These are phyloP conservation scores for Hypothenemus hampei DNA, from an alignment of 1,140 invertebrate genomes.

Conservation along the genomic window DNA sequence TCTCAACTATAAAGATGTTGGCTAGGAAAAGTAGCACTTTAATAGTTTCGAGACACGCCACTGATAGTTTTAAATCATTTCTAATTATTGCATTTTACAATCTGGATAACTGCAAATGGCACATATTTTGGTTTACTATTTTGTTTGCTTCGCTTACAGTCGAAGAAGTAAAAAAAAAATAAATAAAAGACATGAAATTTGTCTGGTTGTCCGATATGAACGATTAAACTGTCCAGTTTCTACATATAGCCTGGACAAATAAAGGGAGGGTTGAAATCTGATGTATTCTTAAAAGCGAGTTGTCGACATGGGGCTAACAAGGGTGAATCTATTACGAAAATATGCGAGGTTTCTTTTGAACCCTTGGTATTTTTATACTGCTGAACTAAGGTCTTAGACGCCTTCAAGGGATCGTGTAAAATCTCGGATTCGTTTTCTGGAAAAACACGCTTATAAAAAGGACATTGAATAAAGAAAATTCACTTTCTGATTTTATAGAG, in stretches of 20 bases:
- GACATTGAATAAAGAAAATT: too few species aligned
- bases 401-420: too few species aligned
- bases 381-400: neutral
- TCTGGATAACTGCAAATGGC: neutral
- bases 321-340: slow-evolving; percentile 19
- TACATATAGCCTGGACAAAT: neutral
- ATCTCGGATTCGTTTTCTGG: too few species aligned
- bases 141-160: neutral
- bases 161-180: neutral
- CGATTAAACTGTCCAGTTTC: slow-evolving; percentile 16
- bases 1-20: slow-evolving; percentile 14
- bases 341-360: slow-evolving; percentile 3
- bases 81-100: slow-evolving; percentile 12
- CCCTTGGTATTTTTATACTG: neutral
- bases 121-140: neutral
- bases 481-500: too few species aligned
- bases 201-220: slow-evolving; percentile 2
- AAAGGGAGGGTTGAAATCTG: slow-evolving; percentile 22
- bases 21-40: slow-evolving; percentile 2
- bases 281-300: slow-evolving; percentile 16
- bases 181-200: neutral
- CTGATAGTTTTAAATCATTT: slow-evolving; percentile 5
- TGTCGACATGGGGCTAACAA: slow-evolving; percentile 18
- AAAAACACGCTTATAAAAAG: too few species aligned
- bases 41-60: slow-evolving; percentile 16